These are phyloP conservation scores for Pteropus alecto DNA, from an alignment of 2,113 vertebrate species.

Conservation along the genomic window DNA sequence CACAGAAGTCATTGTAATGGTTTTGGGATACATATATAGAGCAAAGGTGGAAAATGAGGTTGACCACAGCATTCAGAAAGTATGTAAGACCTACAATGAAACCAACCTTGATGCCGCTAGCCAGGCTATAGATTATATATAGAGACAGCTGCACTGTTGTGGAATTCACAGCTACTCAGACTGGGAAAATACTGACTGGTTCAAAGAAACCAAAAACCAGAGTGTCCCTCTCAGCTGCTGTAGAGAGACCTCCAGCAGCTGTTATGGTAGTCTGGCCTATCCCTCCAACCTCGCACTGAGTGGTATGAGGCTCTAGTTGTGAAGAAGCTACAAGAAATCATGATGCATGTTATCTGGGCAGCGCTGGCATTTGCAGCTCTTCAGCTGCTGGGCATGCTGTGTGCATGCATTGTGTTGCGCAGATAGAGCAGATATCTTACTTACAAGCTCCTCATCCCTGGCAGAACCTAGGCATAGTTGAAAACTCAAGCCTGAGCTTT, in stretches of 20 bases:
- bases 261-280: slow-evolving; percentile 89
- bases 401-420: slow-evolving; percentile 92
- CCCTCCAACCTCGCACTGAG: slow-evolving; percentile 94
- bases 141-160: slow-evolving; percentile 96
- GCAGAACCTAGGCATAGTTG: slow-evolving; percentile 90
- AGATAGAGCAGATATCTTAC: slow-evolving; percentile 91
- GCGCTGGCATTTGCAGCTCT: slow-evolving; percentile 95
- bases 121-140: slow-evolving; percentile 97
- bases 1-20: slow-evolving; percentile 96
- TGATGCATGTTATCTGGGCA: slow-evolving; percentile 99
- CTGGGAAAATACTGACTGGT: slow-evolving; percentile 95
- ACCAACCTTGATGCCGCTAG: slow-evolving; percentile 95
- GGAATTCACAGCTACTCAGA: slow-evolving; percentile 97
- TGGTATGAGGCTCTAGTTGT: slow-evolving; percentile 97
- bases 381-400: slow-evolving; percentile 96
- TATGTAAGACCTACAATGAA: slow-evolving; percentile 95
- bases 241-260: slow-evolving; percentile 89
- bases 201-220: slow-evolving; percentile 94
- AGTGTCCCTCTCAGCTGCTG: slow-evolving; percentile 97
- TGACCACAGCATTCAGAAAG: slow-evolving; percentile 93
- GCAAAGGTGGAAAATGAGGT: slow-evolving; percentile 98
- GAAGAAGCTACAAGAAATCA: slow-evolving; percentile 97
- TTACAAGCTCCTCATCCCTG: slow-evolving; percentile 94
- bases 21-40: slow-evolving; percentile 97
- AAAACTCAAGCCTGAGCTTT: slow-evolving; percentile 61